These are phyloP conservation scores for Pygmarrhopalites habei DNA, from an alignment of 1,140 invertebrate genomes.

Conservation along the genomic window DNA sequence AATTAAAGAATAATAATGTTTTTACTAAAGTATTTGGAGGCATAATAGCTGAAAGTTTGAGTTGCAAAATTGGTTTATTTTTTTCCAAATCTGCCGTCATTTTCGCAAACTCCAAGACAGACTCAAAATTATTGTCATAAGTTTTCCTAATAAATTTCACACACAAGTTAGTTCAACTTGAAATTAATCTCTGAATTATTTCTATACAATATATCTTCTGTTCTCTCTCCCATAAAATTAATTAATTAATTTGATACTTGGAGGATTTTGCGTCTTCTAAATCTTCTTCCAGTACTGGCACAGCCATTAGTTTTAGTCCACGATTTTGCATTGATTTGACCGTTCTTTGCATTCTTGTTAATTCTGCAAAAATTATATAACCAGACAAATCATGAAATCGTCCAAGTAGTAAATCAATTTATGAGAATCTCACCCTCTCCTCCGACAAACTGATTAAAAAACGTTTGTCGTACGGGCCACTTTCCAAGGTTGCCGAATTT, in stretches of 20 bases:
- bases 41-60: slow-evolving; percentile 43
- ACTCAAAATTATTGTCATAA: slow-evolving; percentile 41
- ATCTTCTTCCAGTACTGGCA: slow-evolving; percentile 45
- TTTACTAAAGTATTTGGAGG: slow-evolving; percentile 41
- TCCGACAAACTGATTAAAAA: slow-evolving; percentile 44
- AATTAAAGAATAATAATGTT: too few relatives aligned
- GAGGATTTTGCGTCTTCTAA: slow-evolving; percentile 39
- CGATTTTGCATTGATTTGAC: slow-evolving; percentile 36
- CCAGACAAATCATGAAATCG: too few relatives aligned
- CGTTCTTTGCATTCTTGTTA: slow-evolving; percentile 38
- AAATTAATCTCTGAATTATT: neutral
- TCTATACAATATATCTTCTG: too few relatives aligned
- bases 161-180: slow-evolving; percentile 14
- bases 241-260: slow-evolving; percentile 6
- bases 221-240: neutral
- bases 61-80: slow-evolving; percentile 40
- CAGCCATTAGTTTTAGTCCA: slow-evolving; percentile 43
- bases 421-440: slow-evolving; percentile 39
- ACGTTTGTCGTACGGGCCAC: slow-evolving; percentile 37
- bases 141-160: slow-evolving; percentile 36
- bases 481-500: slow-evolving; percentile 37
- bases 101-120: slow-evolving; percentile 37
- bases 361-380: too few relatives aligned
- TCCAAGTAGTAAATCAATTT: too few relatives aligned
- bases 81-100: slow-evolving; percentile 36